Conservation (phyloP, 1,140 invertebrate species). For the Brachionus sp. region DNA sequence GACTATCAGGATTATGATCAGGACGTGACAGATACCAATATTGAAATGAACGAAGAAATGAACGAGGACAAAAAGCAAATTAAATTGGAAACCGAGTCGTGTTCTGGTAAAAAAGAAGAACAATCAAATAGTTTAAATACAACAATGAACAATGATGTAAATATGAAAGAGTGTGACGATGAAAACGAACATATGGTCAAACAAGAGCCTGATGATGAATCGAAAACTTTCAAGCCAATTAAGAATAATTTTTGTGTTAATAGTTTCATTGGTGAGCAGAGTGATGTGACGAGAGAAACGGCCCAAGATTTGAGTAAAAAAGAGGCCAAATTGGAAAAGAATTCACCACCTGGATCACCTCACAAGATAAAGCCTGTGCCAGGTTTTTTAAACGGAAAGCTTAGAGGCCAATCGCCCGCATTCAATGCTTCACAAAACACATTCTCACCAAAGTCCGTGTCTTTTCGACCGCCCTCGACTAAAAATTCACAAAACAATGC, state of each 20-base stretch:
- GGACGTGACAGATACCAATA: conserved; percentile 21
- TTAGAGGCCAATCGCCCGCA: background rate
- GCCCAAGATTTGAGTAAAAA: background rate
- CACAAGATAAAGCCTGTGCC: conserved; percentile 15
- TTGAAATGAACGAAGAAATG: conserved; percentile 11
- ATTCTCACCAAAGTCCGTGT: conserved; percentile 2
- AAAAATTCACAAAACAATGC: background rate
- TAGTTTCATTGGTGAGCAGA: background rate
- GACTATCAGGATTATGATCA: conserved; percentile 35
- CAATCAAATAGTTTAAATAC: background rate
- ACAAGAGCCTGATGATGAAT: background rate
- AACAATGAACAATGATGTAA: background rate
- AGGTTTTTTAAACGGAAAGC: background rate
- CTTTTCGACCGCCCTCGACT: conserved; percentile 12
- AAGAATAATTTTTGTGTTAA: background rate
- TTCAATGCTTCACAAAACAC: background rate
- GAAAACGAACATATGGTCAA: background rate
- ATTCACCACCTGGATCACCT: background rate
- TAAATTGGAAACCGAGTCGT: background rate
- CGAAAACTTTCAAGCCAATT: conserved; percentile 21
- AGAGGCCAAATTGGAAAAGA: background rate
- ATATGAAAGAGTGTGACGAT: conserved; percentile 22
- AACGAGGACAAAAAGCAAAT: background rate
- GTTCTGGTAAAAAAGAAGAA: background rate
- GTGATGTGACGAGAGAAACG: background rate